Base-by-base conservation (phyloP, 2,797 vertebrate genomes). In the Paguma larvata region DNA sequence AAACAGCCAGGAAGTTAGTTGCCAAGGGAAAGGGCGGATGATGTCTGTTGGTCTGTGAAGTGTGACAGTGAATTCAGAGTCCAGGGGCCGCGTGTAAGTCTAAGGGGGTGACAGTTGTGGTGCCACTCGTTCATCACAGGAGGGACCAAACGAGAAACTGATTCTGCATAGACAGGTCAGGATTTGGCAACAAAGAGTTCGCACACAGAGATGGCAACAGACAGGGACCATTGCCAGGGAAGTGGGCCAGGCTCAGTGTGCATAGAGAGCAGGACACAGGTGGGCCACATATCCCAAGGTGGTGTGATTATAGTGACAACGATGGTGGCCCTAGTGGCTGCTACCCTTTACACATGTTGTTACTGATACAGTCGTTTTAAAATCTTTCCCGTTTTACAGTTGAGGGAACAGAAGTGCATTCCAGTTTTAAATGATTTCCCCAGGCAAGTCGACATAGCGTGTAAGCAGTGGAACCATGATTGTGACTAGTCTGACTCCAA, bases 341-440 rank as follows among this genome's bases (percentile, higher is more conserved):
- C 19, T 44, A 27, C 63, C 13, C 44, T 89, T 72, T 89, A 79
- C 46, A 46, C 13, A 34, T 75, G 67, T 41, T 90, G 2, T 79
- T 87, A 56, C 80, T 75, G 65, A 92, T 44, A 62, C 13, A 19
- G 6, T 27, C 67, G 25, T 91, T 97, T 86, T 84, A 32, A 63
- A 80, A 70, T 25, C 73, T 68, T 79, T 80, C 15, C 32, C 53
- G n/a, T 87, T 95, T 87, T 79, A 67, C 3, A 65, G 89, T 88
- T 46, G 78, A 88, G 78, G 78, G 93, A 96, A 23, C 30, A 44
- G 70, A 93, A 92, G n/a, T 62, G 85, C 1, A 41, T 59, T n/a
- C 32, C 27, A 23, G 15, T 87, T 91, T 97, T 88, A 63, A 92
- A 41, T 95, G 82, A 82, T 48, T 88, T 78, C 38, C 19, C 67